Evolutionary conservation across 2,797 vertebrate genomes (phyloP), one percentile per base, ranked within the genome.

Genomic region (Zalophus californianus): DNA sequence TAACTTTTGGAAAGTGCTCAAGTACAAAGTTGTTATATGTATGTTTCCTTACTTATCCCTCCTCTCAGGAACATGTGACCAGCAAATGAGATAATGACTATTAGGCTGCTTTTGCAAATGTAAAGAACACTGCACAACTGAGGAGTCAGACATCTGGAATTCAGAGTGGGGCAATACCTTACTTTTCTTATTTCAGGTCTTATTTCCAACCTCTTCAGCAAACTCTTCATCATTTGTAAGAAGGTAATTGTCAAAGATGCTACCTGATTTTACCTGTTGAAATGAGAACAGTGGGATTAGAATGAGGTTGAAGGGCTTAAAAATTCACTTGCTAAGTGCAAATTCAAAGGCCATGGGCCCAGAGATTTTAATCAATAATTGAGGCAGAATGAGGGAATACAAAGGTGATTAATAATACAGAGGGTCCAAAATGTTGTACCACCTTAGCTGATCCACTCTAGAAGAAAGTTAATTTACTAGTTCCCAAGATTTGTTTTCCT

Each of bases 211-310:
- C 93, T 99, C 99, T 96, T 99, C 99, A 58, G 99, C 99, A 98
- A 99, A 98, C 54, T 98, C 98, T 90, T 99, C 99, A 97, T 99
- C 99, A 87, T 98, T 99, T 96, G 98, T 99, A 97, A 99, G 99
- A 58, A 99, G 98, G 98, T 99, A 99, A 98, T 99, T 99, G 94
- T 99, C 99, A 98, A 99, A 99, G 96, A 99, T 99, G 5, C 99
- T 99, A 35, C 99, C 99, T 88, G 99, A 99, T 97, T 99, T 99
- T 58, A 99, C 99, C 99, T 99, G 80, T 92, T 98, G 94, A 75
- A 97, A 94, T 68, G 41, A 90, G 96, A 95, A 93, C 4, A 25
- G 48, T 50, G 29, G 32, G 23, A 89, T 96, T 92, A 96, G 16
- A 88, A 89, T 14, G 54, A 50, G 38, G n/a, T 66, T 13, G 7